Evolutionary conservation across 2,888 invertebrate genomes (phyloP), one percentile per base, ranked within the genome.

Genomic region (Rotaria macrura): DNA sequence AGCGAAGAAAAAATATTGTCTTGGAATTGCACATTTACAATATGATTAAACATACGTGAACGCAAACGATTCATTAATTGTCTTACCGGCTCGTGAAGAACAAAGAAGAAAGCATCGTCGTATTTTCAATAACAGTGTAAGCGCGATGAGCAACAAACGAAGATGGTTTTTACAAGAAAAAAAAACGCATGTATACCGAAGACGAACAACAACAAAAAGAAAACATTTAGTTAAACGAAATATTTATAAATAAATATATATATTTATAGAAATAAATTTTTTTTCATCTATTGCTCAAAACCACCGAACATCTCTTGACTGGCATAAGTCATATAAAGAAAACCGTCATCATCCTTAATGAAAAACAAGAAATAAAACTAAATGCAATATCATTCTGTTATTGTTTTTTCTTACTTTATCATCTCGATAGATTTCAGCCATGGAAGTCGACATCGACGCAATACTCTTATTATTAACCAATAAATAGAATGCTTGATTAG

Each of bases 241-340:
- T 54, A 54, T 54, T 25, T 54, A 25, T 54, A 54, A 25, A 54
- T 54, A 52, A 23, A 54, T 54, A 49, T 49, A 54, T 25, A 38
- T 20, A 65, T 65, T 20, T 34, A 65, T 6, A 29, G 34, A 65
- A 65, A 34, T 14, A 29, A 38, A n/a, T n/a, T n/a, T 65, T 38
- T 17, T 34, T 20, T 34, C 12, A 14, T 3, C 20, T 65, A 65
- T 65, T 65, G 38, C 17, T 29, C 34, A 20, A 65, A 17, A 65
- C 65, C 65, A 43, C 79, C 79, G 7, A 79, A 79, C 79, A 79
- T 79, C 43, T 79, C 86, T 74, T 86, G 86, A 54, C 84, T 84
- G 49, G 95, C 95, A 89, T 95, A 96, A 0, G 95, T 95, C 89
- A 95, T 93, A 90, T 95, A 95, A 0, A 96, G 93, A 89, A 95